phyloP scores from a whole-genome alignment of 2,888 invertebrate genomes.

The Conus canariensis region DNA sequence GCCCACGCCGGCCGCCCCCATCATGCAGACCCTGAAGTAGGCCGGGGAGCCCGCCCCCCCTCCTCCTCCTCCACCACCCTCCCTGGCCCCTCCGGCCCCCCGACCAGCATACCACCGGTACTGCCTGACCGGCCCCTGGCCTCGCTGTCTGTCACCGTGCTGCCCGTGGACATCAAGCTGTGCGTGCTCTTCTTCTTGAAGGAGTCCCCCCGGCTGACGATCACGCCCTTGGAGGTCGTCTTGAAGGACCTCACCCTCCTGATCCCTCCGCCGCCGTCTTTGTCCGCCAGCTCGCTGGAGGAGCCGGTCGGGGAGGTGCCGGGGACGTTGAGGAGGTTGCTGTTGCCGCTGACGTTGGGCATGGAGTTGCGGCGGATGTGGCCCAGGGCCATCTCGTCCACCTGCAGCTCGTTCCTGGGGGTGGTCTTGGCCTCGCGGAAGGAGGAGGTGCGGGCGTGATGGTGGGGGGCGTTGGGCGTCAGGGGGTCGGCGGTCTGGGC shows the following conservation, averaged over 20 bases:
- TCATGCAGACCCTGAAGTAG: constrained; percentile 84
- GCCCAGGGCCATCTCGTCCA: constrained; percentile 44
- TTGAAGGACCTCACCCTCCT: constrained; percentile 92
- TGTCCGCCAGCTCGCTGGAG: constrained; percentile 38
- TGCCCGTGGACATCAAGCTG: constrained; percentile 86
- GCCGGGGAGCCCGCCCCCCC: constrained; percentile 47
- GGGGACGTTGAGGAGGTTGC: constrained; percentile 52
- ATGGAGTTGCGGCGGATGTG: constrained; percentile 56
- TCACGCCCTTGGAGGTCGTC: constrained; percentile 93
- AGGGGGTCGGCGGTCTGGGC: constrained; percentile 14
- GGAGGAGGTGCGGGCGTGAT: constrained; percentile 41
- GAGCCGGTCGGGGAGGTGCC: constrained; percentile 21
- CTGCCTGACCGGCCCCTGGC: constrained; percentile 28
- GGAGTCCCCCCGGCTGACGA: constrained; percentile 95
- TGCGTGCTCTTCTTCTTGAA: constrained; percentile 92
- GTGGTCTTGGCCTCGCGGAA: constrained; percentile 25
- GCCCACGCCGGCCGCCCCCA: constrained; percentile 85
- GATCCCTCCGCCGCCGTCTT: constrained; percentile 45
- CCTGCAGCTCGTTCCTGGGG: background rate
- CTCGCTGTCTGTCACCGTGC: constrained; percentile 78
- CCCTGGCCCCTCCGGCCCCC: constrained; percentile 32
- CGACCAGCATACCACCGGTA: background rate
- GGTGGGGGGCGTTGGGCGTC: background rate
- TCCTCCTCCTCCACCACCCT: constrained; percentile 37
- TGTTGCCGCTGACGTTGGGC: constrained; percentile 50